Percentiles rank a stretch among this genome's conserved stretches.
These are phyloP conservation scores for Herminia tarsipennalis DNA, from an alignment of 2,888 invertebrate species.

Conservation along the genomic window DNA sequence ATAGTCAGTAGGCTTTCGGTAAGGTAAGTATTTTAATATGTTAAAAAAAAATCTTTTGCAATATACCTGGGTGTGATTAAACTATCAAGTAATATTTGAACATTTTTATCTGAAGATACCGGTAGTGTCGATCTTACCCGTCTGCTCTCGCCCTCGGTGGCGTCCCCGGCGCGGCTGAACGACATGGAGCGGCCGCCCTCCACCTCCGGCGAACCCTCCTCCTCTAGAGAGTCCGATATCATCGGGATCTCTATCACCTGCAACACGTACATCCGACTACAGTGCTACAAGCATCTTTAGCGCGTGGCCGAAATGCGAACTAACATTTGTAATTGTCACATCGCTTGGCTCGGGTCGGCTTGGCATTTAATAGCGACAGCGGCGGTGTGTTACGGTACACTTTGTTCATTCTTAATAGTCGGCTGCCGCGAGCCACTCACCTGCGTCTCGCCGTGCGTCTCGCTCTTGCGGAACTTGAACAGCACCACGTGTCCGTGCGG, in stretches of 20 bases:
- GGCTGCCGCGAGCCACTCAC: no score
- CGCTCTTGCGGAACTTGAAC: conserved; percentile 97
- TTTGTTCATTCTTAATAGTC: no score
- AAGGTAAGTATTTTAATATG: no score
- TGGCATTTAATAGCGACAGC: no score
- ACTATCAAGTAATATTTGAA: background rate
- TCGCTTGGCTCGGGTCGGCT: no score
- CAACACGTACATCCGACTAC: conserved; percentile 14
- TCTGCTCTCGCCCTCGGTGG: conserved; percentile 57
- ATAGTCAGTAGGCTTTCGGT: no score
- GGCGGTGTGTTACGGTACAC: no score
- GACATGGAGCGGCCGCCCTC: conserved; percentile 85
- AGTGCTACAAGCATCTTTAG: no score
- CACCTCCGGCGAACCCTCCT: conserved; percentile 93
- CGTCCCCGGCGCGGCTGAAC: conserved; percentile 65
- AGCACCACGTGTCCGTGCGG: conserved; percentile 97
- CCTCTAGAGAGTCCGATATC: conserved; percentile 88
- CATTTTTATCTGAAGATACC: background rate
- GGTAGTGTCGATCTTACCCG: conserved; percentile 47
- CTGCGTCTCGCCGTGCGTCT: conserved; percentile 92
- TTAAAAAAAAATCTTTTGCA: no score
- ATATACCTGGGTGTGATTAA: no score
- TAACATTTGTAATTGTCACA: no score
- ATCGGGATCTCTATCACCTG: conserved; percentile 95
- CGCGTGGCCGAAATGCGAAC: no score